Base-by-base conservation (phyloP, 2,888 invertebrate species). In the Asteroscopus sphinx region DNA sequence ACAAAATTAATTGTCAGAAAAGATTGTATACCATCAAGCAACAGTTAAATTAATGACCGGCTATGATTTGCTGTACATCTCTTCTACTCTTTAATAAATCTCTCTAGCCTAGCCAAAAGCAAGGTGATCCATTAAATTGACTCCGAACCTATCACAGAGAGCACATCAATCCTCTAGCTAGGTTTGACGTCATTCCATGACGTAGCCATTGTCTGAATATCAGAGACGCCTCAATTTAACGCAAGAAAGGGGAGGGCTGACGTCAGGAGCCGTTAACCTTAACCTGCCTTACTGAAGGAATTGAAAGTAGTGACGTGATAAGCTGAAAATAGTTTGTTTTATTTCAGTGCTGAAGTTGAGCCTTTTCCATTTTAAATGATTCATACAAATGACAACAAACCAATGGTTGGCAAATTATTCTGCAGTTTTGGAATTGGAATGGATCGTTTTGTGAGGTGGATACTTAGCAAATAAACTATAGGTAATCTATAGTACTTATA, bases 261-360 rank as follows among this genome's bases (percentile, higher is more conserved):
- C 66, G 71, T 67, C 66, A 70, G 47, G 70, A 37, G 40, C 32
- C 32, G 48, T 44, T 64, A 48, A 68, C 65, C 66, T 58, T 67
- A 52, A 58, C 65, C 70, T 45, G 30, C 16, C 52, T 52, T 48
- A 57, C n/a, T 36, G 33, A 2, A 6, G 16, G 16, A 35, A 39
- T 44, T 30, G 39, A 21, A 5, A 40, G 53, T 48, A 48, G 55
- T 45, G 26, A 48, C 35, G 55, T 26, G 25, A 28, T 12, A 17
- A 33, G 15, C 54, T 68, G 45, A 33, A 62, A 40, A 54, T 55
- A 68, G 68, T 26, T 58, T n/a, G n/a, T n/a, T 21, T 21, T 28
- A 28, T 15, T 36, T 9, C 33, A 7, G 26, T 33, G 2, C 8
- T 48, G 42, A 68, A 53, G 21, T 47, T 47, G 30, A 26, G 11